Evolutionary conservation across 2,797 vertebrate species (phyloP).

Genomic region (Selene dorsalis): DNA sequence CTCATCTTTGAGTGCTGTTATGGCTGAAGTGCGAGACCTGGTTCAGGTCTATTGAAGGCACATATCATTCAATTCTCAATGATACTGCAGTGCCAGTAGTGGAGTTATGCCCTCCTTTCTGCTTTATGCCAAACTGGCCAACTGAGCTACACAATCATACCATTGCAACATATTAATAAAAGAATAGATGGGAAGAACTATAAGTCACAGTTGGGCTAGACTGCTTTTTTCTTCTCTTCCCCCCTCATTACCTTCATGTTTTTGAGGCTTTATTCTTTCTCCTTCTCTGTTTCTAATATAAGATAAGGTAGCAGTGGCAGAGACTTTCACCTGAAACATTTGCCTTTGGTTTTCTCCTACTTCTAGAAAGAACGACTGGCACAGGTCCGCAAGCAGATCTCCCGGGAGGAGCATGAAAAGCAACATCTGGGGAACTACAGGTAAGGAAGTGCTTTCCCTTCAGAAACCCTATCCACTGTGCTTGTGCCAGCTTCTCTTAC

Average conservation of each 20-base stretch:
- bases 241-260: neutral
- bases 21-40: conserved; percentile 62
- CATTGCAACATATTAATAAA: conserved; percentile 71
- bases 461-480: conserved; percentile 34
- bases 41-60: conserved; percentile 51
- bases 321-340: conserved; percentile 30
- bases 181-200: conserved; percentile 62
- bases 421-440: conserved; percentile 98
- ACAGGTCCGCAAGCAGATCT: conserved; percentile 96
- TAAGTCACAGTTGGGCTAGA: conserved; percentile 46
- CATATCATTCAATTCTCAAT: conserved; percentile 48
- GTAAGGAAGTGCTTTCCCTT: conserved; percentile 80
- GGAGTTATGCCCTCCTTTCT: conserved; percentile 60
- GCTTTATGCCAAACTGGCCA: conserved; percentile 65
- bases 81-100: conserved; percentile 51
- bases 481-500: conserved; percentile 52
- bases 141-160: conserved; percentile 75
- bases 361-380: conserved; percentile 95
- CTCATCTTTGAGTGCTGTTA: conserved; percentile 64
- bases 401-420: conserved; percentile 96
- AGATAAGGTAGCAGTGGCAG: neutral
- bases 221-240: conserved; percentile 22
- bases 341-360: conserved; percentile 42
- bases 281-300: conserved; percentile 12
- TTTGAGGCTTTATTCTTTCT: conserved; percentile 32